A percentile compares a stretch with the other conserved stretches of the same genome.
Conservation (phyloP, 2,888 invertebrate genomes). For the Sturmia bella region DNA sequence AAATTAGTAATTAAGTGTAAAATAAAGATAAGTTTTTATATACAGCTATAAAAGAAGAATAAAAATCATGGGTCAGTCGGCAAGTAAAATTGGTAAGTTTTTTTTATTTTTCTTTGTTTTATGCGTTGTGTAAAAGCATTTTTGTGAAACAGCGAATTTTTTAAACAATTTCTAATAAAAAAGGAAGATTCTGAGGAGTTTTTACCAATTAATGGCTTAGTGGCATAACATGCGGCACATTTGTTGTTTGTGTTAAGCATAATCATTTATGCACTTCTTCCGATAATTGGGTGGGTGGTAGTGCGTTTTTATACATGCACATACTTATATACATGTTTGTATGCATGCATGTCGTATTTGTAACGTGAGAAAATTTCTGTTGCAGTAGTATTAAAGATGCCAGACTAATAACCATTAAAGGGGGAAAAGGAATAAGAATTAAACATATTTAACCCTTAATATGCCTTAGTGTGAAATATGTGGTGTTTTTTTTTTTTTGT, state of each 20-base stretch:
- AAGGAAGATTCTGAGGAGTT: neutral
- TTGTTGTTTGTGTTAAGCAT: constrained; percentile 49
- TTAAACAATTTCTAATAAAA: neutral
- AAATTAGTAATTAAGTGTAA: constrained; percentile 63
- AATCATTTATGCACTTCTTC: constrained; percentile 41
- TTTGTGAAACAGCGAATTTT: neutral
- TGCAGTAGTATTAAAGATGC: constrained; percentile 27
- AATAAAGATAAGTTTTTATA: constrained; percentile 33
- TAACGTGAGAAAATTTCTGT: constrained; percentile 61
- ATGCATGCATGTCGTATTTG: constrained; percentile 48
- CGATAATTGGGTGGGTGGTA: constrained; percentile 56
- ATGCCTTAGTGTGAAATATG: no score
- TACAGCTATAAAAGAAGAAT: constrained; percentile 31
- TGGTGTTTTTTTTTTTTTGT: no score
- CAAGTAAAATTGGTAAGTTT: constrained; percentile 79
- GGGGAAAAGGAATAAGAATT: no score
- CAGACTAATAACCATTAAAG: constrained; percentile 30
- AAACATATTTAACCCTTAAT: no score
- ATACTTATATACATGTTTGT: no score
- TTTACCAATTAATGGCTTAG: neutral
- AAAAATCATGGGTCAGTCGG: constrained; percentile 78
- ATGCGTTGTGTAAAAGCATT: constrained; percentile 16
- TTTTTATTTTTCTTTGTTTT: constrained; percentile 39
- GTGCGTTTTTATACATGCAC: constrained; percentile 18
- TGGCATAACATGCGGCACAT: constrained; percentile 61